Conservation (phyloP, 1,140 invertebrate species). For the Halesus radiatus region DNA sequence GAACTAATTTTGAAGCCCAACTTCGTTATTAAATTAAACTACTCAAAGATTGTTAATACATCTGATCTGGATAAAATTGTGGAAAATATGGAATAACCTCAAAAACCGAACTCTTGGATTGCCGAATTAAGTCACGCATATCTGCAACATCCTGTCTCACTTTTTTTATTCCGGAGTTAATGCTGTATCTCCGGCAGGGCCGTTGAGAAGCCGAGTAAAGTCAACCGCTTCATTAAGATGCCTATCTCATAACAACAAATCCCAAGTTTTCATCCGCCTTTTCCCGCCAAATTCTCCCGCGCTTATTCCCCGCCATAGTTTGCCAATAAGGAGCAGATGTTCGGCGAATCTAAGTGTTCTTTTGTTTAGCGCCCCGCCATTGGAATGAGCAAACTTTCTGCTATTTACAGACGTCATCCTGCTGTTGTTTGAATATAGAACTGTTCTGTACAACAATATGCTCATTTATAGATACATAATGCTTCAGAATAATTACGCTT, state of each 20-base stretch:
- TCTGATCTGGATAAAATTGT: no score
- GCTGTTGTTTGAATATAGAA: not conserved
- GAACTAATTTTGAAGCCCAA: no score
- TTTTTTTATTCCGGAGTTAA: not conserved
- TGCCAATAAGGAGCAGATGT: conserved; percentile 53
- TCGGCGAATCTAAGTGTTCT: conserved; percentile 38
- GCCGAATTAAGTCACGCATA: not conserved
- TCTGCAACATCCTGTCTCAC: not conserved
- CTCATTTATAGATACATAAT: no score
- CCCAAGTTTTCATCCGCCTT: conserved; percentile 30
- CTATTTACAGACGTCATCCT: conserved; percentile 43
- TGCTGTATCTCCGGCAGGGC: not conserved
- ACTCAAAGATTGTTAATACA: no score
- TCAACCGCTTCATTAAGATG: conserved; percentile 47
- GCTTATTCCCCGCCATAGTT: conserved; percentile 27
- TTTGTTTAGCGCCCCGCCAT: conserved; percentile 43
- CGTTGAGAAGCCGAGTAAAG: not conserved
- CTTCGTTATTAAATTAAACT: no score
- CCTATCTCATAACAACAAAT: conserved; percentile 45
- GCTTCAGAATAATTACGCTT: no score
- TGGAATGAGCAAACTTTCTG: conserved; percentile 49
- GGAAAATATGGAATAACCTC: not conserved
- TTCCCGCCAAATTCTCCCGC: conserved; percentile 25
- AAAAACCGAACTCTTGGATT: not conserved
- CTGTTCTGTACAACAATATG: no score